Base-by-base conservation (phyloP, 30 jellyfish, hydroid and myxozoan species). In the Chrysaora quinquecirrha region DNA sequence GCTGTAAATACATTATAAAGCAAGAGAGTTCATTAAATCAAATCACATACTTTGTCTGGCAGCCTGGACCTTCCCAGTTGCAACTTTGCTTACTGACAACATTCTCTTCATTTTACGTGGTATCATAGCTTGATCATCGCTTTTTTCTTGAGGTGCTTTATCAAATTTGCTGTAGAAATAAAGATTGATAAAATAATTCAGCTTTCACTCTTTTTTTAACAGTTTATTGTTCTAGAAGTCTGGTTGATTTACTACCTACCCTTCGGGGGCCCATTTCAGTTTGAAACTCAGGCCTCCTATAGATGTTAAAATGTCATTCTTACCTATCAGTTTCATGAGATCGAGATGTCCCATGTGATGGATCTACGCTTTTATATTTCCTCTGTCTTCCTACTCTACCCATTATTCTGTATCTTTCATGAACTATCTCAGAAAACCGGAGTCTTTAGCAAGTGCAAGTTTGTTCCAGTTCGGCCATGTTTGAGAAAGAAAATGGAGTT, bases 341-440 rank as follows among this genome's bases (percentile, higher is more conserved):
- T 90, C 10, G 35, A 38, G 29, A 16, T 4, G 7, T 2, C 29
- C 68, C 68, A 52, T 52, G 29, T 4, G 68, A 90, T 7, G 97
- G 97, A 72, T 90, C 97, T 58, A 87, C 70, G 14, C 73, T 48
- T 80, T 90, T 90, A 33, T 54, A 64, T 64, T 72, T 85, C 60
- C 94, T 76, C 43, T 83, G 93, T 50, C 97, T 58, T 35, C 96
- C 56, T 21, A 90, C 48, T 77, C 91, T 62, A 18, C 97, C 97
- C 97, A 90, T 90, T 20, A 20, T 60, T 54, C n/a, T 27, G 1
- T 34, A 21, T 32, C 43, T 63, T 31, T 20, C 75, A n/a, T 21
- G 32, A 20, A 22, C 38, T n/a, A n/a, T 20, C n/a, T n/a, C n/a
- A n/a, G n/a, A n/a, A n/a, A n/a, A n/a, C n/a, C n/a, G n/a, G n/a